phyloP scores from a whole-genome alignment of 30 jellyfish, hydroid and myxozoan species.

The Hydractinia echinata region DNA sequence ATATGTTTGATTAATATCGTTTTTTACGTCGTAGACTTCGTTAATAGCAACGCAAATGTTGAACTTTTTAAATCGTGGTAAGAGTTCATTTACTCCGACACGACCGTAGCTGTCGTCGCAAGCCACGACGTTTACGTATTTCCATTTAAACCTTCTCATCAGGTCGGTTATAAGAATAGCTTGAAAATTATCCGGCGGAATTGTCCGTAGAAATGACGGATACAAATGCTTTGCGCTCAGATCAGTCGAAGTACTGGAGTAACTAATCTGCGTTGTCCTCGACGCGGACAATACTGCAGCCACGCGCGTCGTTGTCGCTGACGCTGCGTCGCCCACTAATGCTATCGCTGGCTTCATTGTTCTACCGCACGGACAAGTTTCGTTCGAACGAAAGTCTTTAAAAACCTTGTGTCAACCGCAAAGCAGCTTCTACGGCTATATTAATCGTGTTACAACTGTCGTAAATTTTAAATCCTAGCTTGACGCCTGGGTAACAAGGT shows the following conservation, averaged over 20 bases:
- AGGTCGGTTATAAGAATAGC: slow-evolving; percentile 78
- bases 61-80: slow-evolving; percentile 60
- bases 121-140: slow-evolving; percentile 80
- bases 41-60: slow-evolving; percentile 74
- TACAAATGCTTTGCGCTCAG: slow-evolving; percentile 61
- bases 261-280: slow-evolving; percentile 78
- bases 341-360: slow-evolving; percentile 49
- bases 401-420: slow-evolving; percentile 57
- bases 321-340: slow-evolving; percentile 94
- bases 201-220: slow-evolving; percentile 93
- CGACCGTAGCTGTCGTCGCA: slow-evolving; percentile 97
- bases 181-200: slow-evolving; percentile 93
- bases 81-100: slow-evolving; percentile 70
- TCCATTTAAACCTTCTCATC: slow-evolving; percentile 58
- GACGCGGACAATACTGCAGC: slow-evolving; percentile 88
- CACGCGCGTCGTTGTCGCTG: slow-evolving; percentile 73
- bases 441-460: slow-evolving; percentile 84
- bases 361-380: slow-evolving; percentile 56
- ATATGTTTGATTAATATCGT: slow-evolving; percentile 22
- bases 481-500: slow-evolving; percentile 48
- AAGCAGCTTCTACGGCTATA: slow-evolving; percentile 67
- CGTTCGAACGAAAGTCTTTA: not conserved
- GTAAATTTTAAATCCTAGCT: slow-evolving; percentile 67
- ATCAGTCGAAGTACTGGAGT: slow-evolving; percentile 92
- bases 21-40: slow-evolving; percentile 73